Evolutionary conservation across 2,113 vertebrate species (phyloP).

Genomic region (Fregetta grallaria): DNA sequence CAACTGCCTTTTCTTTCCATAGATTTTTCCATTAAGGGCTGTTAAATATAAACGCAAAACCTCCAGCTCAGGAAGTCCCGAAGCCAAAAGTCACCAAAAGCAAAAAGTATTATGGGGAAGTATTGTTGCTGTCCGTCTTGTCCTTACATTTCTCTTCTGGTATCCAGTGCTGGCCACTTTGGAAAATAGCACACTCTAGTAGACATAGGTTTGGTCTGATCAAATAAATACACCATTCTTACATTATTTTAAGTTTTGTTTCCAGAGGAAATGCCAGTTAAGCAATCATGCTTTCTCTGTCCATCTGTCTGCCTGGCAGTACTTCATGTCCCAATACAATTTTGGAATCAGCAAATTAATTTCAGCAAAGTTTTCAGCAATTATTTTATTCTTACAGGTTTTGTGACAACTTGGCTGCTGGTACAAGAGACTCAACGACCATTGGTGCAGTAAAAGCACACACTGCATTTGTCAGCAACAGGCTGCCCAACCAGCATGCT

Average conservation of each 20-base stretch:
- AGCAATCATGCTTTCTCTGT: neutral
- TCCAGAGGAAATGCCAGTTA: neutral
- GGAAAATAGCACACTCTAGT: neutral
- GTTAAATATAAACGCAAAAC: neutral
- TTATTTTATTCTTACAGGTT: neutral
- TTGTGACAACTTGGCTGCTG: neutral
- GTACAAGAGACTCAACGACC: neutral
- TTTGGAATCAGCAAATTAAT: neutral
- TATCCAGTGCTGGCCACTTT: neutral
- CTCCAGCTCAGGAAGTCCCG: neutral
- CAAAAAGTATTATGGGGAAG: neutral
- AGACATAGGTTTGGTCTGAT: neutral
- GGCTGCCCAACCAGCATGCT: fast-evolving
- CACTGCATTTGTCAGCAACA: neutral
- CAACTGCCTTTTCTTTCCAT: neutral
- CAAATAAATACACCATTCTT: neutral
- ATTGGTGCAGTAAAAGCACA: neutral
- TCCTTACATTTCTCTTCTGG: neutral
- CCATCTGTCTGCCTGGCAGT: neutral
- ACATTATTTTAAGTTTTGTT: neutral
- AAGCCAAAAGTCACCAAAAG: neutral
- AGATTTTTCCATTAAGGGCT: neutral
- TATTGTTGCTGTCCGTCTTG: neutral
- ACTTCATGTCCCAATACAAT: neutral
- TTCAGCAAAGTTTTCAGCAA: neutral